phyloP scores from a whole-genome alignment of 2,113 vertebrate genomes.

The Phylloscopus trochiloides region DNA sequence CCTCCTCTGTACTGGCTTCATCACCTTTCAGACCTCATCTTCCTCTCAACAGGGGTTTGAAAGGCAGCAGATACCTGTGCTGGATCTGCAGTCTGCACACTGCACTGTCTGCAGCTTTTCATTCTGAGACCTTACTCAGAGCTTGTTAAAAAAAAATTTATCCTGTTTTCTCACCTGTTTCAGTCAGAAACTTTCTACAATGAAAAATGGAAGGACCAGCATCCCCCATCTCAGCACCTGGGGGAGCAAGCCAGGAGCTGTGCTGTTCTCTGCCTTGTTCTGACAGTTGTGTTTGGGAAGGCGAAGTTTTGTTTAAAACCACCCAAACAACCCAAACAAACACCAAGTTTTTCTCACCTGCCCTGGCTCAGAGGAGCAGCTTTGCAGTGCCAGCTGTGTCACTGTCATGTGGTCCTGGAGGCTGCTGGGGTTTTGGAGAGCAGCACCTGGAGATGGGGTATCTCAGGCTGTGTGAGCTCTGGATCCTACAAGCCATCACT shows the following conservation, averaged over 20 bases:
- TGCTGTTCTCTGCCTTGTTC: not conserved
- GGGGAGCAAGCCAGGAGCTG: not conserved
- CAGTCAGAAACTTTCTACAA: not conserved
- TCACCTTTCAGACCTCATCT: not conserved
- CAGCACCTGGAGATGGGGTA: not conserved
- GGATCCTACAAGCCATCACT: not conserved
- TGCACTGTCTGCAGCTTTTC: not conserved
- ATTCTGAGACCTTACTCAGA: not conserved
- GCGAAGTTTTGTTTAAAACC: not conserved
- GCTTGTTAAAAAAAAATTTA: not conserved
- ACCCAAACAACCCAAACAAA: not conserved
- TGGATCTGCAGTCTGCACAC: accelerated
- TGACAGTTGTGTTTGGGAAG: not conserved
- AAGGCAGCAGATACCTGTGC: not conserved
- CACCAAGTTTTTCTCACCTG: not conserved
- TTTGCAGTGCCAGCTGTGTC: not conserved
- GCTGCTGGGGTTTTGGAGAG: not conserved
- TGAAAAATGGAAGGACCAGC: not conserved
- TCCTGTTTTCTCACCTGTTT: not conserved
- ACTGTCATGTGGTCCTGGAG: not conserved
- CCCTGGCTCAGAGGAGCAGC: not conserved
- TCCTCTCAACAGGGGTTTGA: not conserved
- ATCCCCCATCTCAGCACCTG: not conserved
- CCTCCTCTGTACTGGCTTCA: not conserved
- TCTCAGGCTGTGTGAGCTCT: not conserved